Percentiles rank a stretch among this genome's conserved stretches.
These are phyloP conservation scores for Tiliacea citrago DNA, from an alignment of 2,888 invertebrate species.

Conservation along the genomic window DNA sequence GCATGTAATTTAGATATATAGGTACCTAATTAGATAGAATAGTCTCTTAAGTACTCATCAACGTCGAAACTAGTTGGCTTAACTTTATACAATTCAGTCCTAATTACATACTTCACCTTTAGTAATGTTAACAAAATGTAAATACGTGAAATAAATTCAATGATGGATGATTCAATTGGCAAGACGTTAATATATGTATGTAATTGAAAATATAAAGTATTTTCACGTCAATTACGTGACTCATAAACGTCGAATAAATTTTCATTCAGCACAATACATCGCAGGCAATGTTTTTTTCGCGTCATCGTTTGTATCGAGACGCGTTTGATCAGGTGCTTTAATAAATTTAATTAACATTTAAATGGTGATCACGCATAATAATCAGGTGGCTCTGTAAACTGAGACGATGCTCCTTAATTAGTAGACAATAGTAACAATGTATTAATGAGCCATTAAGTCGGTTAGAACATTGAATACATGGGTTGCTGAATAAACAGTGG, in stretches of 20 bases:
- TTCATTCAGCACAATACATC: slow-evolving; percentile 65
- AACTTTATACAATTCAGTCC: slow-evolving; percentile 50
- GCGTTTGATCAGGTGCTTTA: slow-evolving; percentile 86
- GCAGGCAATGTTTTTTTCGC: slow-evolving; percentile 72
- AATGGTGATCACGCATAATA: slow-evolving; percentile 90
- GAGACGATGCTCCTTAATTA: slow-evolving; percentile 86
- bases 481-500: slow-evolving; percentile 71
- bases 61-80: slow-evolving; percentile 31
- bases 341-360: slow-evolving; percentile 90
- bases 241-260: slow-evolving; percentile 70
- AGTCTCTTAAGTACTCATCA: slow-evolving; percentile 50
- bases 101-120: slow-evolving; percentile 65
- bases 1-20: slow-evolving; percentile 53
- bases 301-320: slow-evolving; percentile 70
- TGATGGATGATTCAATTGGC: slow-evolving; percentile 63
- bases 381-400: slow-evolving; percentile 87
- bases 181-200: slow-evolving; percentile 53
- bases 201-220: slow-evolving; percentile 65
- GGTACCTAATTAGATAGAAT: slow-evolving; percentile 54
- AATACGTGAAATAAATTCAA: slow-evolving; percentile 48
- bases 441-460: slow-evolving; percentile 81
- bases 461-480: slow-evolving; percentile 75
- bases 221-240: slow-evolving; percentile 67
- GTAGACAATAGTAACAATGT: slow-evolving; percentile 84
- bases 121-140: slow-evolving; percentile 62